phyloP scores from a whole-genome alignment of 1,140 invertebrate genomes.

The Conopomorpha cramerella region DNA sequence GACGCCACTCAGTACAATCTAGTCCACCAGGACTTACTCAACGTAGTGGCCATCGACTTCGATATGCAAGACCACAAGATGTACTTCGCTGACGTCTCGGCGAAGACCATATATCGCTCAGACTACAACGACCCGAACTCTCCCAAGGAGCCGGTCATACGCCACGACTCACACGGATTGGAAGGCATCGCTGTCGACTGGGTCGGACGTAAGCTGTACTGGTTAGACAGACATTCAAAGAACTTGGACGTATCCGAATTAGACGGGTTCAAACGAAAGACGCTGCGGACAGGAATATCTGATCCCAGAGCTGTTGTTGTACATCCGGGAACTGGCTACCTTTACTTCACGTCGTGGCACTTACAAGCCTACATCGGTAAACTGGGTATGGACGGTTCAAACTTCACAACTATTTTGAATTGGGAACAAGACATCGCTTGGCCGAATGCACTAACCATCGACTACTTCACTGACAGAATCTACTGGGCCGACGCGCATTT shows the following conservation, averaged over 20 bases:
- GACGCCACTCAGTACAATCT: conserved; percentile 86
- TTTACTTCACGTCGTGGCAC: conserved; percentile 97
- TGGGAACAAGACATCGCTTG: conserved; percentile 95
- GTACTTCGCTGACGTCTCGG: conserved; percentile 94
- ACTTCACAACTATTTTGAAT: conserved; percentile 86
- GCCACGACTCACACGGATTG: conserved; percentile 91
- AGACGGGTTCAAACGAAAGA: conserved; percentile 89
- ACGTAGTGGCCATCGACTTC: conserved; percentile 95
- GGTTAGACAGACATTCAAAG: conserved; percentile 95
- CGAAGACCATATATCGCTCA: conserved; percentile 87
- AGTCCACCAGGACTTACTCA: conserved; percentile 93
- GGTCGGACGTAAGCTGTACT: conserved; percentile 95
- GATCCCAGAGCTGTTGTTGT: conserved; percentile 94
- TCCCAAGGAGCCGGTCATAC: conserved; percentile 80
- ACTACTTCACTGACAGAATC: conserved; percentile 92
- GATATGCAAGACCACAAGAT: conserved; percentile 83
- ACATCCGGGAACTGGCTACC: conserved; percentile 91
- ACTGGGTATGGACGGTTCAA: conserved; percentile 95
- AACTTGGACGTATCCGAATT: conserved; percentile 92
- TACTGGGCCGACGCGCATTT: conserved; percentile 99
- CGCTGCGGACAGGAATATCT: conserved; percentile 82
- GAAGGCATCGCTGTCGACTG: conserved; percentile 98
- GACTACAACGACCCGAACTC: conserved; percentile 56
- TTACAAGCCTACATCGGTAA: conserved; percentile 96
- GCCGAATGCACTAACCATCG: conserved; percentile 97